Conservation (phyloP, 2,888 invertebrate genomes). For the Xylocampa areola region DNA sequence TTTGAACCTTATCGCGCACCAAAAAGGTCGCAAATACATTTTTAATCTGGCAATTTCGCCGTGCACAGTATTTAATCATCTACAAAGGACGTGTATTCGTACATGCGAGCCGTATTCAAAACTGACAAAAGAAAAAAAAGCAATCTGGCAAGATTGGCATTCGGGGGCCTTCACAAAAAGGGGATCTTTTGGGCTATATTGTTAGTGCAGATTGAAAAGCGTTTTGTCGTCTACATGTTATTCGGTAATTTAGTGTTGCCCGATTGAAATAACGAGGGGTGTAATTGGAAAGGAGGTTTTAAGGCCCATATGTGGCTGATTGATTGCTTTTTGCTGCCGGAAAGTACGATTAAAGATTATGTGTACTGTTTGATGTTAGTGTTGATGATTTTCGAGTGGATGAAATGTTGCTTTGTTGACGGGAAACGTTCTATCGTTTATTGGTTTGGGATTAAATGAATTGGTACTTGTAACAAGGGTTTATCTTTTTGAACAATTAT, state of each 20-base stretch:
- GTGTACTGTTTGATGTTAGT: constrained; percentile 52
- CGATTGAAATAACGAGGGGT: constrained; percentile 81
- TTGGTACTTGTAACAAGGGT: too few species aligned
- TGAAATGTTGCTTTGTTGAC: constrained; percentile 27
- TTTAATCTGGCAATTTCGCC: constrained; percentile 62
- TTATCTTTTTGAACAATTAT: too few species aligned
- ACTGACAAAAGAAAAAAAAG: constrained; percentile 90
- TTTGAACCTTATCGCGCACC: constrained; percentile 58
- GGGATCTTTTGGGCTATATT: constrained; percentile 73
- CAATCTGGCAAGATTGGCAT: constrained; percentile 89
- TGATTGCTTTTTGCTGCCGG: constrained; percentile 78
- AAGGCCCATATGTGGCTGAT: constrained; percentile 79
- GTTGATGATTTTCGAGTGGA: constrained; percentile 44
- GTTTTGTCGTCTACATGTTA: constrained; percentile 89
- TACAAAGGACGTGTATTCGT: constrained; percentile 83
- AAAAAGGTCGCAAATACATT: constrained; percentile 65
- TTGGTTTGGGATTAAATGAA: constrained; percentile 6
- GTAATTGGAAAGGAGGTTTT: constrained; percentile 81
- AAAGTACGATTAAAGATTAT: constrained; percentile 56
- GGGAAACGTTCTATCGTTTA: constrained; percentile 8
- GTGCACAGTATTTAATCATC: constrained; percentile 86
- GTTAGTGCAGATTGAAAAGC: constrained; percentile 86
- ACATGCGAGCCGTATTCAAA: constrained; percentile 86
- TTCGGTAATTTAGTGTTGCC: constrained; percentile 89
- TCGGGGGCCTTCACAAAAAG: constrained; percentile 76